phyloP scores from a whole-genome alignment of 92 coral and sea anemone genomes.

The Plumapathes pennacea region DNA sequence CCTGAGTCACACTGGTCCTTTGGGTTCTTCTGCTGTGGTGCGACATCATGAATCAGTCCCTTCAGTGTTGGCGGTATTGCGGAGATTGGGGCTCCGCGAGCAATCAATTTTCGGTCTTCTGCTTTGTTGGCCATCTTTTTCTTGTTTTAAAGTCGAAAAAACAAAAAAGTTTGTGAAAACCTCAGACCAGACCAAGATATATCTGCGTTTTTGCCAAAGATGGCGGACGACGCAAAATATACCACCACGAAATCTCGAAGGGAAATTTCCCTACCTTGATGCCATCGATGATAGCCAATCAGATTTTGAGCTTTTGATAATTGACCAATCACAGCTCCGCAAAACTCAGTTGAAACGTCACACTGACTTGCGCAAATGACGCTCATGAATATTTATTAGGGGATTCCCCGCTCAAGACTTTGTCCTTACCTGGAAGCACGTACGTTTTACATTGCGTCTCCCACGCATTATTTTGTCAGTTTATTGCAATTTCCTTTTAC shows the following conservation, averaged over 20 bases:
- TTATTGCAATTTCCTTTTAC: no score
- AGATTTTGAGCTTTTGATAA: background rate
- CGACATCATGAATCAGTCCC: no score
- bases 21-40: background rate
- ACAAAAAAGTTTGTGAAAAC: no score
- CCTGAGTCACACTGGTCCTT: constrained; percentile 74
- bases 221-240: constrained; percentile 68
- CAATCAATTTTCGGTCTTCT: constrained; percentile 25
- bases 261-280: constrained; percentile 61
- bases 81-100: constrained; percentile 51
- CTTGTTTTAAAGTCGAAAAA: no score
- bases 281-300: constrained; percentile 60
- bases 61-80: constrained; percentile 8
- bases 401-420: no score
- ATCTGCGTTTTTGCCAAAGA: constrained; percentile 5
- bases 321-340: constrained; percentile 4
- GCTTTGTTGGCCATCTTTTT: no score
- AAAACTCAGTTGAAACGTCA: no score
- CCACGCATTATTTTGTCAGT: no score
- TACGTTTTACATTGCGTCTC: no score
- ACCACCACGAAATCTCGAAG: background rate
- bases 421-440: no score
- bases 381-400: constrained; percentile 68
- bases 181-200: background rate
- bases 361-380: no score